Conservation (phyloP, 2,797 vertebrate genomes). For the Eulemur mongoz region DNA sequence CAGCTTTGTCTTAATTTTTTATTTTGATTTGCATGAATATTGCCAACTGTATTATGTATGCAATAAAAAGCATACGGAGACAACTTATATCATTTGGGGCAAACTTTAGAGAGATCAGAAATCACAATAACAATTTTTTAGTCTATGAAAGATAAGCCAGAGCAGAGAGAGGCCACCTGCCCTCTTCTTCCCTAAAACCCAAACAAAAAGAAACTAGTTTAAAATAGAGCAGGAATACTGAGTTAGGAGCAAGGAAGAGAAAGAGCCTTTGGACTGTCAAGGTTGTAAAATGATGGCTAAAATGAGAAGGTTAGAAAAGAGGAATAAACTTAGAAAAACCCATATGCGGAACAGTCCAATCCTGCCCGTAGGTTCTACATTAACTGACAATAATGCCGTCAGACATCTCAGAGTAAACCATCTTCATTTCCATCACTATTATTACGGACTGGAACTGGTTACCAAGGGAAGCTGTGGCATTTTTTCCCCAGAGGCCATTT, state of each 20-base stretch:
- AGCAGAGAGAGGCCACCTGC: background rate
- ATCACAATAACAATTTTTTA: background rate
- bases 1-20: background rate
- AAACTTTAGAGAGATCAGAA: background rate
- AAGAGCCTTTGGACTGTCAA: background rate
- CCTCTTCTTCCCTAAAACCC: background rate
- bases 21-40: background rate
- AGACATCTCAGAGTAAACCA: background rate
- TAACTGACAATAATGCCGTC: background rate
- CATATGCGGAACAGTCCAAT: background rate
- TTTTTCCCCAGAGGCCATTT: background rate
- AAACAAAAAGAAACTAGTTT: background rate
- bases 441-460: background rate
- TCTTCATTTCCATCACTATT: background rate
- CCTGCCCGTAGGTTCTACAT: background rate
- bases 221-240: background rate
- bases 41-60: background rate
- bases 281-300: background rate
- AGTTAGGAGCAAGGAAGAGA: background rate
- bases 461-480: conserved; percentile 8
- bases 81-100: background rate
- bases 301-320: background rate
- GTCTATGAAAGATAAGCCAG: background rate
- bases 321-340: background rate
- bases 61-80: background rate